A percentile compares a stretch with the other conserved stretches of the same genome.
Evolutionary conservation across 2,888 invertebrate species (phyloP).

Genomic region (Nomada ruficornis): DNA sequence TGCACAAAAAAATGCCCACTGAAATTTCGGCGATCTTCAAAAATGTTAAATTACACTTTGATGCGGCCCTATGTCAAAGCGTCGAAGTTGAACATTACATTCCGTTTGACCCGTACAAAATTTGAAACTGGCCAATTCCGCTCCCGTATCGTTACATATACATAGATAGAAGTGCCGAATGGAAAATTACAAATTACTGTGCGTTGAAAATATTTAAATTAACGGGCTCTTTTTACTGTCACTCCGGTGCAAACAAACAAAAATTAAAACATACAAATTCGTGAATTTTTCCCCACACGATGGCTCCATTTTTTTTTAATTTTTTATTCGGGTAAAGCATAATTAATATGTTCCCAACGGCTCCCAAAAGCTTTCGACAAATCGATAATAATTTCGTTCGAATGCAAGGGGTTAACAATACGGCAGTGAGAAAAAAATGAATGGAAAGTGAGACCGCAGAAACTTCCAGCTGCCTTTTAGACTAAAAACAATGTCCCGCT

Average conservation of each 20-base stretch:
- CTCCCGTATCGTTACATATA: not conserved
- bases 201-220: not conserved
- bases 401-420: constrained; percentile 14
- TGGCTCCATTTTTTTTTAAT: no score
- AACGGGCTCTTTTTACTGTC: not conserved
- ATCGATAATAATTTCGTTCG: not conserved
- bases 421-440: not conserved
- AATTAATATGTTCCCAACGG: no score
- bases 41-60: not conserved
- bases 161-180: not conserved
- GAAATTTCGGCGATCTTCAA: not conserved
- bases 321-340: no score
- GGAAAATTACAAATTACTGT: not conserved
- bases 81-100: constrained; percentile 5
- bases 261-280: not conserved
- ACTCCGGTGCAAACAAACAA: not conserved
- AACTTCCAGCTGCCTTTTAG: constrained; percentile 1
- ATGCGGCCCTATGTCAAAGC: not conserved
- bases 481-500: constrained; percentile 28
- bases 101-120: not conserved
- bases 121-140: not conserved
- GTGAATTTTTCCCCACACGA: not conserved
- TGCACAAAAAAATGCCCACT: not conserved
- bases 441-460: not conserved
- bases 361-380: not conserved